Conservation (phyloP, 2,113 vertebrate genomes). For the Kryptolebias marmoratus region DNA sequence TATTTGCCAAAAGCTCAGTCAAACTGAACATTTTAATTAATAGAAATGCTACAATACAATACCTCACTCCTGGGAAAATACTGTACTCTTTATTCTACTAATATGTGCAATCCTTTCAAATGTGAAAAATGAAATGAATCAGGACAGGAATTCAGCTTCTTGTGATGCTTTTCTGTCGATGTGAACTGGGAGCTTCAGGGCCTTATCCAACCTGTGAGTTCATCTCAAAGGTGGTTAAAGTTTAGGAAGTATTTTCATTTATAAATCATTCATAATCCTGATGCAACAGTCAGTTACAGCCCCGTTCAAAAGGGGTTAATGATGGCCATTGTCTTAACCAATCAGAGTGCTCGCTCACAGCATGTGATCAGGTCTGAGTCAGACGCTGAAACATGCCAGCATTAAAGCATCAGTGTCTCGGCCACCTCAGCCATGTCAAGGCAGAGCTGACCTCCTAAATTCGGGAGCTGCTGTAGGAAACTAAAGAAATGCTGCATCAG, state of each 20-base stretch:
- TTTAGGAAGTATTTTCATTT: background rate
- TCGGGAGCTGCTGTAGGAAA: too few species aligned
- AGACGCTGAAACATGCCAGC: too few species aligned
- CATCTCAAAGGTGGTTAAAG: background rate
- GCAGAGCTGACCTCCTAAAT: too few species aligned
- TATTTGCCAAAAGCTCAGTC: constrained; percentile 7
- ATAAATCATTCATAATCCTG: too few species aligned
- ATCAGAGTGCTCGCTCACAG: too few species aligned
- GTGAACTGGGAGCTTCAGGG: background rate
- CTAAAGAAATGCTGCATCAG: too few species aligned
- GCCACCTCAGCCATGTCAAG: too few species aligned
- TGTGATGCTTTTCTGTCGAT: constrained; percentile 2
- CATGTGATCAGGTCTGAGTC: too few species aligned
- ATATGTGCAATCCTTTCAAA: background rate
- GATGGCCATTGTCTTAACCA: too few species aligned
- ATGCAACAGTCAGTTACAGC: too few species aligned
- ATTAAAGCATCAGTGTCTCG: too few species aligned
- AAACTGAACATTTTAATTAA: constrained; percentile 17
- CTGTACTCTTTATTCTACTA: background rate
- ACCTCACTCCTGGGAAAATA: background rate
- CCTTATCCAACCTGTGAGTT: background rate
- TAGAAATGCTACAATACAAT: constrained; percentile 3
- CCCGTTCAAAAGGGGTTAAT: too few species aligned
- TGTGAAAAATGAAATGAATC: background rate
- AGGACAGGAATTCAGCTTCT: background rate